phyloP scores from a whole-genome alignment of 2,113 vertebrate species.

The Nasalis larvatus region DNA sequence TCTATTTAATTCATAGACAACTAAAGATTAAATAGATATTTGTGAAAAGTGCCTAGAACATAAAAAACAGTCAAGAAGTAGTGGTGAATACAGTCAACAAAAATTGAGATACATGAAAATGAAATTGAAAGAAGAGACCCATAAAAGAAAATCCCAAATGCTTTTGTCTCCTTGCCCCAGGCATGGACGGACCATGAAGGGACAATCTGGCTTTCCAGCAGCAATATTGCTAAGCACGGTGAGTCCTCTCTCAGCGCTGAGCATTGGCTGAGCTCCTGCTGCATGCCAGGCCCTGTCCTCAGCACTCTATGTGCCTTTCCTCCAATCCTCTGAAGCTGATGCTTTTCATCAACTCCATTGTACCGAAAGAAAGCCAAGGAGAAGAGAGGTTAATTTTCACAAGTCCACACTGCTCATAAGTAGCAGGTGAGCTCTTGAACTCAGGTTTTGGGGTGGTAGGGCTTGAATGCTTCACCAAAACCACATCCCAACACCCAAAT shows the following conservation, averaged over 20 bases:
- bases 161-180: neutral
- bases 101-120: neutral
- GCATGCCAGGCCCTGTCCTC: neutral
- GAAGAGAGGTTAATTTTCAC: neutral
- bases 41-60: neutral
- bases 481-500: too few species aligned
- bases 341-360: too few species aligned
- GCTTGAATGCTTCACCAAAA: neutral
- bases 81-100: accelerated
- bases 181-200: neutral
- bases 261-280: neutral
- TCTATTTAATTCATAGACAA: neutral
- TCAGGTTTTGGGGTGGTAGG: neutral
- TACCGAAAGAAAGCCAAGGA: neutral
- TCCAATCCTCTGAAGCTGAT: neutral
- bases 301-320: too few species aligned
- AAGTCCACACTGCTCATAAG: neutral
- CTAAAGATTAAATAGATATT: neutral
- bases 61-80: neutral
- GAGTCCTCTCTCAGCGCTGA: neutral
- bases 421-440: neutral
- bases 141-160: neutral
- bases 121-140: neutral
- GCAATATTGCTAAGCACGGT: neutral
- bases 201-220: neutral